Evolutionary conservation across 2,797 vertebrate genomes (phyloP).

Genomic region (Cirrhinus molitorella): DNA sequence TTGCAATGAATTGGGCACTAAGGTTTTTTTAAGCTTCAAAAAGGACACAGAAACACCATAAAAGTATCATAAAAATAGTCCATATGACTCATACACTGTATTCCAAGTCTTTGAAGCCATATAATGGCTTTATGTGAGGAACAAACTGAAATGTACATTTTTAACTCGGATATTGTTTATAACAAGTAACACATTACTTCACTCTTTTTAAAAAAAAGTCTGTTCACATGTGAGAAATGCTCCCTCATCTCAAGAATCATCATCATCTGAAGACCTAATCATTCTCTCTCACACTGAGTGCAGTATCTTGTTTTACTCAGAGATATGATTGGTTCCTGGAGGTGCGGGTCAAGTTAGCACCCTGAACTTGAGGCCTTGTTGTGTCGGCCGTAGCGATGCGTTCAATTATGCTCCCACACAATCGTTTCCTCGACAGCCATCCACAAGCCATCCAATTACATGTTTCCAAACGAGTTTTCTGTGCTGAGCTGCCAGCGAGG

Average conservation of each 20-base stretch:
- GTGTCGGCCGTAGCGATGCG: background rate
- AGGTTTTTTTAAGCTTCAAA: background rate
- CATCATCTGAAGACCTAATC: slow-evolving; percentile 11
- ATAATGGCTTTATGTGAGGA: background rate
- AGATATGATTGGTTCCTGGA: slow-evolving; percentile 32
- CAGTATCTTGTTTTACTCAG: slow-evolving; percentile 5
- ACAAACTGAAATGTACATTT: background rate
- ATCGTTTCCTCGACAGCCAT: slow-evolving; percentile 44
- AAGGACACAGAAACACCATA: background rate
- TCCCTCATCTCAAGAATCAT: background rate
- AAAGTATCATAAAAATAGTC: slow-evolving; percentile 3
- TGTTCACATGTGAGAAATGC: background rate
- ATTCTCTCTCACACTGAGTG: background rate
- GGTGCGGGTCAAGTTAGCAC: slow-evolving; percentile 19
- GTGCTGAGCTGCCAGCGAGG: slow-evolving; percentile 26
- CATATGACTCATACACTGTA: slow-evolving; percentile 7
- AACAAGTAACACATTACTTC: background rate
- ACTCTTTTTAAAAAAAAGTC: background rate
- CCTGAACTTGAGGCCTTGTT: slow-evolving; percentile 29
- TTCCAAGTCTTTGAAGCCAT: background rate
- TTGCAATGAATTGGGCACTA: background rate
- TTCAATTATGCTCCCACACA: slow-evolving; percentile 44
- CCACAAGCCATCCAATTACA: slow-evolving; percentile 40
- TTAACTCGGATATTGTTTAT: background rate
- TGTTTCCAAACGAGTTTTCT: slow-evolving; percentile 41